These are phyloP conservation scores for Parazoanthus darwini DNA, from an alignment of 92 coral and sea anemone species.

Conservation along the genomic window DNA sequence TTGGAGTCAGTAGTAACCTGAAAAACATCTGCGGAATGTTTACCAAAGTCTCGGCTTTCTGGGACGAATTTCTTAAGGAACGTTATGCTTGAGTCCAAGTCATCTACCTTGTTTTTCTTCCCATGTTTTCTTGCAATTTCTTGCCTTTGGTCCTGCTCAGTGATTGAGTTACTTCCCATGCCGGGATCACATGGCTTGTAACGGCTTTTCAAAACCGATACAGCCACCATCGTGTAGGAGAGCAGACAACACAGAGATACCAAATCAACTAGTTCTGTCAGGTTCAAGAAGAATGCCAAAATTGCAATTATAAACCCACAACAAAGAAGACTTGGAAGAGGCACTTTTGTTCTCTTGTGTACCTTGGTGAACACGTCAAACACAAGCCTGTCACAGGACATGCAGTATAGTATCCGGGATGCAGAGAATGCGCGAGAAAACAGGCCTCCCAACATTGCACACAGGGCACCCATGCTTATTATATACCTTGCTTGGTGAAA, in stretches of 20 bases:
- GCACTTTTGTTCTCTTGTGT: conserved; percentile 54
- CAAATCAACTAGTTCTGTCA: conserved; percentile 69
- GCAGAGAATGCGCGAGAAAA: conserved; percentile 65
- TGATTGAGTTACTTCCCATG: neutral
- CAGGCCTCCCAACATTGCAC: conserved; percentile 66
- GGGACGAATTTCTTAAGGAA: conserved; percentile 51
- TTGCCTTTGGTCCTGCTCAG: neutral
- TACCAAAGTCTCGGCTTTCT: neutral
- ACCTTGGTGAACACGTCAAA: conserved; percentile 60
- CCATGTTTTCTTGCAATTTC: neutral
- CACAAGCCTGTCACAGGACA: conserved; percentile 80
- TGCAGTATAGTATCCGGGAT: conserved; percentile 75
- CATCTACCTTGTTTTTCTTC: conserved; percentile 20
- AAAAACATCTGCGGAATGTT: neutral
- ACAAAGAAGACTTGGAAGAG: conserved; percentile 58
- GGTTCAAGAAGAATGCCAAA: conserved; percentile 64
- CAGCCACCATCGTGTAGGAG: conserved; percentile 72
- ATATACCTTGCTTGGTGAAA: conserved; percentile 64
- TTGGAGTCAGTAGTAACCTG: conserved; percentile 2
- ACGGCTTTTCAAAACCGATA: conserved; percentile 70
- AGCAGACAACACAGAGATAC: conserved; percentile 63
- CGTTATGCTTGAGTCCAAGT: conserved; percentile 1
- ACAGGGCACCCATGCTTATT: conserved; percentile 66
- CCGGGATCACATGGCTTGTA: conserved; percentile 50
- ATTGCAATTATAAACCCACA: conserved; percentile 58